phyloP scores from a whole-genome alignment of 2,888 invertebrate species.

The Leucophora obtusa region DNA sequence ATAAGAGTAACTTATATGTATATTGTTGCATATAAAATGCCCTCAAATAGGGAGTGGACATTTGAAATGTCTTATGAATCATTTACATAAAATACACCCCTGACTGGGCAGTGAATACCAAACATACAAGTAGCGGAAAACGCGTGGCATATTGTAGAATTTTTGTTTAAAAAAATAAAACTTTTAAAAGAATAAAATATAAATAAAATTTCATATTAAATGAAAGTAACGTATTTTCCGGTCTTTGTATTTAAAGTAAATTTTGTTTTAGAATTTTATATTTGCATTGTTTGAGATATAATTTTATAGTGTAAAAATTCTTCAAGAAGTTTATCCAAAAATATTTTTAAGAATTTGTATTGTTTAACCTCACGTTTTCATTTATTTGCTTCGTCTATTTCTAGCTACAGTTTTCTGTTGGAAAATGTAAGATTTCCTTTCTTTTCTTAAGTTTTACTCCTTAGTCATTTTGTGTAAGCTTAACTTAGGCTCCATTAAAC shows the following conservation, averaged over 20 bases:
- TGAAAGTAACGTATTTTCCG: neutral
- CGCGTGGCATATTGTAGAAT: neutral
- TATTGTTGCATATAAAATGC: slow-evolving; percentile 7
- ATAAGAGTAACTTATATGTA: slow-evolving; percentile 6
- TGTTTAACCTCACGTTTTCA: neutral
- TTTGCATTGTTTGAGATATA: neutral
- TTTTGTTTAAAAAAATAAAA: neutral
- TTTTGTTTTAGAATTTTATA: neutral
- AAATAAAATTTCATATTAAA: neutral
- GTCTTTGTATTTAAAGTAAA: too few relatives aligned
- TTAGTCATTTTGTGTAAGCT: neutral
- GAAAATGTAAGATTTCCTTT: neutral
- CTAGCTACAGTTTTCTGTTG: neutral
- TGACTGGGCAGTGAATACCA: slow-evolving; percentile 39
- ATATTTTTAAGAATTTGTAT: neutral
- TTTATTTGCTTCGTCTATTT: neutral
- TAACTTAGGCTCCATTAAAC: neutral
- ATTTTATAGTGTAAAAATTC: neutral
- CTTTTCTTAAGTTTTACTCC: neutral
- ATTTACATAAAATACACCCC: slow-evolving; percentile 64
- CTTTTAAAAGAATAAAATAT: neutral
- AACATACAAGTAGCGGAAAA: slow-evolving; percentile 40
- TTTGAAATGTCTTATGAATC: slow-evolving; percentile 53
- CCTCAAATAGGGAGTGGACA: slow-evolving; percentile 45
- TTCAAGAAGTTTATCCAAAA: neutral